phyloP scores from a whole-genome alignment of 2,888 invertebrate species.

The Drosophila eohydei region DNA sequence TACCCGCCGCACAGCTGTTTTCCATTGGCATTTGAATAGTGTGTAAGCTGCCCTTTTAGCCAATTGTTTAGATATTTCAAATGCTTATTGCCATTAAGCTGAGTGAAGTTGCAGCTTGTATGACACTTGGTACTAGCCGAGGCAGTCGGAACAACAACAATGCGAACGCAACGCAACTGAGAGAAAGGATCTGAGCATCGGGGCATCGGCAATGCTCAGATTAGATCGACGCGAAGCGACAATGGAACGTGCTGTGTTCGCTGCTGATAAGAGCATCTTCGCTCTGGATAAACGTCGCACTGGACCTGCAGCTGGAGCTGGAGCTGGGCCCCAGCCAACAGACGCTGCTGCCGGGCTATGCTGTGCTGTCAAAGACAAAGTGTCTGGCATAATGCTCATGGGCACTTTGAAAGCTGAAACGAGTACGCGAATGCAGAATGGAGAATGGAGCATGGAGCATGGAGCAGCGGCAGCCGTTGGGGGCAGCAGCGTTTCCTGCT shows the following conservation, averaged over 20 bases:
- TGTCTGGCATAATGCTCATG: conserved; percentile 78
- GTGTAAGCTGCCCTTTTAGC: conserved; percentile 39
- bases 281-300: conserved; percentile 50
- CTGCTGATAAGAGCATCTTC: conserved; percentile 66
- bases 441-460: conserved; percentile 2
- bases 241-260: conserved; percentile 75
- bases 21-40: conserved; percentile 6
- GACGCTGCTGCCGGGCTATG: background rate
- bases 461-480: conserved; percentile 3
- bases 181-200: conserved; percentile 38
- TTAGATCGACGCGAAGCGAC: conserved; percentile 70
- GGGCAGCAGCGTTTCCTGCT: conserved; percentile 68
- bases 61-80: conserved; percentile 53
- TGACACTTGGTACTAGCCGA: conserved; percentile 36
- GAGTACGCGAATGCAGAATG: conserved; percentile 44
- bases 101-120: conserved; percentile 40
- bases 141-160: conserved; percentile 6
- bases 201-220: conserved; percentile 36
- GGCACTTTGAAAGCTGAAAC: conserved; percentile 72
- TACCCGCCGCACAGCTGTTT: background rate
- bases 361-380: conserved; percentile 75
- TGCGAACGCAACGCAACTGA: conserved; percentile 20
- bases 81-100: conserved; percentile 50
- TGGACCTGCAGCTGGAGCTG: conserved; percentile 1
- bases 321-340: background rate